These are phyloP conservation scores for zebrafish (Danio rerio) DNA, from an alignment of 2,113 vertebrate genomes.

Conservation along the genomic window GRCz12tu NC_133200.1:16242501-16243000, in stretches of 20 bases:
- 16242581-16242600: slow-evolving; percentile 15
- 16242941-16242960: neutral
- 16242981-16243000: neutral
- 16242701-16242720: slow-evolving; percentile 18
- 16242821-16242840: neutral
- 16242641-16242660: neutral
- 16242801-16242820: neutral
- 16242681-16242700: slow-evolving; percentile 1
- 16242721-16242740: neutral
- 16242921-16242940: neutral
- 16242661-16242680: slow-evolving; percentile 4
- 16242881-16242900: neutral
- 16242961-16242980: neutral
- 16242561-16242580: neutral
- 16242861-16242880: neutral
- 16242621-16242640: slow-evolving; percentile 5
- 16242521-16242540: slow-evolving; percentile 13
- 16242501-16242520: slow-evolving; percentile 46
- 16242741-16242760: neutral
- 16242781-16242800: neutral
- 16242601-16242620: neutral
- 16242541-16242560: neutral
- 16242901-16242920: neutral
- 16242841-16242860: neutral
- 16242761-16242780: neutral